Percentiles rank a stretch among this genome's conserved stretches.
Evolutionary conservation across 92 coral and sea anemone genomes (phyloP).

Genomic region (Montipora capitata): DNA sequence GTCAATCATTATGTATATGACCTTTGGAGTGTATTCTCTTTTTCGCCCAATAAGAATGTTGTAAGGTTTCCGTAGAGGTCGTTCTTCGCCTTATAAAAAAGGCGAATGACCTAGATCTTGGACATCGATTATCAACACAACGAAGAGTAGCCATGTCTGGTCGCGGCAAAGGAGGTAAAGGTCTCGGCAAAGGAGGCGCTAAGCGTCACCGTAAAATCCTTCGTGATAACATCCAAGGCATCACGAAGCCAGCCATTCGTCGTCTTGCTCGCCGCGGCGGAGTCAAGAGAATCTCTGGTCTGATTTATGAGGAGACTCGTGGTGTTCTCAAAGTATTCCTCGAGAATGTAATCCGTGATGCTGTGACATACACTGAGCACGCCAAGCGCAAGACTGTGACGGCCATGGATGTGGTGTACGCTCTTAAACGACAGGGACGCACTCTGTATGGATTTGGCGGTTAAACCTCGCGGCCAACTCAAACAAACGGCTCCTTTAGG

Average conservation of each 20-base stretch:
- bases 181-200: conserved; percentile 99
- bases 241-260: conserved; percentile 95
- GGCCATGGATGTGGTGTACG: conserved; percentile 98
- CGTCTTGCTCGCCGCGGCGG: conserved; percentile 97
- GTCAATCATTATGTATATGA: too few species aligned
- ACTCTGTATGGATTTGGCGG: conserved; percentile 94
- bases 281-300: conserved; percentile 95
- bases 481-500: conserved; percentile 92
- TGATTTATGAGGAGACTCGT: conserved; percentile 95
- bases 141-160: conserved; percentile 71
- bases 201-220: conserved; percentile 92
- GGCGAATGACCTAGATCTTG: too few species aligned
- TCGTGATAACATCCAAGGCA: conserved; percentile 85
- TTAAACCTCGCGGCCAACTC: not conserved
- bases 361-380: conserved; percentile 97
- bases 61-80: too few species aligned
- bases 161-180: conserved; percentile 97
- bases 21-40: too few species aligned
- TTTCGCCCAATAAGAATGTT: too few species aligned
- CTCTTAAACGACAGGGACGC: conserved; percentile 95
- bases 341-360: conserved; percentile 96
- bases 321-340: conserved; percentile 97
- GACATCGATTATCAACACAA: not conserved
- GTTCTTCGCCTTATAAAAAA: too few species aligned
- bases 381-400: conserved; percentile 97